Evolutionary conservation across 2,113 vertebrate species (phyloP).

Genomic region (Phylloscopus trochiloides): DNA sequence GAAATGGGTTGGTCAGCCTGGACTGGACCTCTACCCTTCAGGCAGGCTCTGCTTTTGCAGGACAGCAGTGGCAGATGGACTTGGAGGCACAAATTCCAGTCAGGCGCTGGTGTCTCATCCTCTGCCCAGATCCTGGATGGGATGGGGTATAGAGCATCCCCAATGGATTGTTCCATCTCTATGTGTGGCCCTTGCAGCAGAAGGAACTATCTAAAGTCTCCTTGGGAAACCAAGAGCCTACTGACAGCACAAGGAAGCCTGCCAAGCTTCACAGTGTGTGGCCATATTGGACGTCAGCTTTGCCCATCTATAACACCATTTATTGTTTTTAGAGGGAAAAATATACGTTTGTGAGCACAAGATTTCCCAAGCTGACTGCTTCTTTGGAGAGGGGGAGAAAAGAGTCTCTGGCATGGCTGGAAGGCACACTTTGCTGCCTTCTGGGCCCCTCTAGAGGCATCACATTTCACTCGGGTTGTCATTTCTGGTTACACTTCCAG

Average conservation of each 20-base stretch:
- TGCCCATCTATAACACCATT: constrained; percentile 48
- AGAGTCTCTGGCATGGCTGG: not conserved
- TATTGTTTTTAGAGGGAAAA: constrained; percentile 62
- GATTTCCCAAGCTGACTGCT: constrained; percentile 29
- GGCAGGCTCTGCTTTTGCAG: not conserved
- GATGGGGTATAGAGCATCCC: not conserved
- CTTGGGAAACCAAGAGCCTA: not conserved
- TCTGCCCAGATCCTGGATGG: not conserved
- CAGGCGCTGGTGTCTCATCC: not conserved
- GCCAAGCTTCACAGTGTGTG: constrained; percentile 57
- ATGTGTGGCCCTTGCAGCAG: not conserved
- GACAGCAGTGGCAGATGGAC: not conserved
- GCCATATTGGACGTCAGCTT: constrained; percentile 12
- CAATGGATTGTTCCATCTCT: not conserved
- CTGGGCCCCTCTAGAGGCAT: constrained; percentile 22
- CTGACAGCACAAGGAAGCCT: not conserved
- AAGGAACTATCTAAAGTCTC: not conserved
- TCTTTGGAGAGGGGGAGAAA: not conserved
- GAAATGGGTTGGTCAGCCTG: not conserved
- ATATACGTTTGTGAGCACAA: constrained; percentile 25
- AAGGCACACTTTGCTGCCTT: constrained; percentile 21
- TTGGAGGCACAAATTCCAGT: not conserved
- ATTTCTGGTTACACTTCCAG: constrained; percentile 51
- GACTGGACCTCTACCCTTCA: not conserved
- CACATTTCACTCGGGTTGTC: constrained; percentile 36